Evolutionary conservation across 64 coral and sea anemone genomes (phyloP).

Genomic region (Pocillopora verrucosa): DNA sequence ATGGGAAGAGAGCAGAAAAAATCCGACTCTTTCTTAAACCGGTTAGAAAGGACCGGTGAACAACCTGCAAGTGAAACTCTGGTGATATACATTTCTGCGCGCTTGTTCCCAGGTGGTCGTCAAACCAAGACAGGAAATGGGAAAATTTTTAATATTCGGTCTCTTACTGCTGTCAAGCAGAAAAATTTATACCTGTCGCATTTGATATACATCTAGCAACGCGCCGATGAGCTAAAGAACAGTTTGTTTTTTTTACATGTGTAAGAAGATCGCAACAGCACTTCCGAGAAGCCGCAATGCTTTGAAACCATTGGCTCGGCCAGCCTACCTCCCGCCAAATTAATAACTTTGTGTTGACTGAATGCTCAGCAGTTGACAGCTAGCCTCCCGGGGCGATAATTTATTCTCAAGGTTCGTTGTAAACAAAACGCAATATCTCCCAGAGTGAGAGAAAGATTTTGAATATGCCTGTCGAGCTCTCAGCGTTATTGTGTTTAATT

Average conservation of each 20-base stretch:
- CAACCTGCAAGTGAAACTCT: not conserved
- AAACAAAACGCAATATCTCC: constrained; percentile 48
- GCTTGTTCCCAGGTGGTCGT: constrained; percentile 30
- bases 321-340: constrained; percentile 24
- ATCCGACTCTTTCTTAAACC: not conserved
- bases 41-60: not conserved
- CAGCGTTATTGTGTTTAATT: not conserved
- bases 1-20: constrained; percentile 29
- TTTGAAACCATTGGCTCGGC: constrained; percentile 1
- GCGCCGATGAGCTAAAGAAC: not conserved
- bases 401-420: constrained; percentile 30
- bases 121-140: constrained; percentile 2
- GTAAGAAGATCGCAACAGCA: constrained; percentile 30
- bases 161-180: constrained; percentile 1
- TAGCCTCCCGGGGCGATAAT: constrained; percentile 51
- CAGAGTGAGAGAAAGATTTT: constrained; percentile 18
- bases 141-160: constrained; percentile 23
- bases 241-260: constrained; percentile 15
- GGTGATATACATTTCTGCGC: not conserved
- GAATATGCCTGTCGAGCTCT: not conserved
- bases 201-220: constrained; percentile 19
- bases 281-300: constrained; percentile 30
- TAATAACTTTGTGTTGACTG: constrained; percentile 42
- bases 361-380: constrained; percentile 44
- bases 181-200: constrained; percentile 30